Base-by-base conservation (phyloP, 2,888 invertebrate species). In the Carterocephalus palaemon region DNA sequence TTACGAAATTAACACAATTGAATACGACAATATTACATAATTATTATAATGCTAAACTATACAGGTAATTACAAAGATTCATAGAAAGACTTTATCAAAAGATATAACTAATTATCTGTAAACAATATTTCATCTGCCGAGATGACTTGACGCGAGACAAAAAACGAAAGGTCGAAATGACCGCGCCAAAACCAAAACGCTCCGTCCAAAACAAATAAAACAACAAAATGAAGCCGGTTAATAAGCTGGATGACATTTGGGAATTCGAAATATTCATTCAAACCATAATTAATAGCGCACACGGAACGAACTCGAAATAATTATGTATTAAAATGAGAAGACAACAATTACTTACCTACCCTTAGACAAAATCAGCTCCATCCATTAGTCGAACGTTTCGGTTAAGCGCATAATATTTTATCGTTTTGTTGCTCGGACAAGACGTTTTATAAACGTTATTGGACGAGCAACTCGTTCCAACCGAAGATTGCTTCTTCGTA, bases 241-340 rank as follows among this genome's bases (percentile, higher is more conserved):
- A 85, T 86, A 84, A 86, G 84, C 82, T 82, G 82, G 82, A 85
- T 85, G 85, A 85, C 85, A 85, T 84, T 85, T 82, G 70, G 79
- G 85, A 84, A 86, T 84, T 85, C 75, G 71, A 84, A 83, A 84
- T 71, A 86, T 83, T 70, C 79, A 75, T 79, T 76, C 76, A 72
- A 79, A 77, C 67, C 70, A 80, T 82, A 77, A 84, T 83, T 85
- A 84, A 86, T 81, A 75, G 75, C 75, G 73, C 70, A 70, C 72
- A 71, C 73, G 75, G 73, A 77, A 70, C 72, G 70, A 73, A 70
- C 68, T 67, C 65, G 63, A 60, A 67, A 65, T 69, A 64, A 73
- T 76, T 76, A n/a, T n/a, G n/a, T n/a, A 76, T 80, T 78, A 75
- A 75, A 80, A 79, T 67, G 72, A 77, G 75, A 74, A 75, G 70